phyloP scores from a whole-genome alignment of 2,888 invertebrate species.

The Melanchra persicariae region DNA sequence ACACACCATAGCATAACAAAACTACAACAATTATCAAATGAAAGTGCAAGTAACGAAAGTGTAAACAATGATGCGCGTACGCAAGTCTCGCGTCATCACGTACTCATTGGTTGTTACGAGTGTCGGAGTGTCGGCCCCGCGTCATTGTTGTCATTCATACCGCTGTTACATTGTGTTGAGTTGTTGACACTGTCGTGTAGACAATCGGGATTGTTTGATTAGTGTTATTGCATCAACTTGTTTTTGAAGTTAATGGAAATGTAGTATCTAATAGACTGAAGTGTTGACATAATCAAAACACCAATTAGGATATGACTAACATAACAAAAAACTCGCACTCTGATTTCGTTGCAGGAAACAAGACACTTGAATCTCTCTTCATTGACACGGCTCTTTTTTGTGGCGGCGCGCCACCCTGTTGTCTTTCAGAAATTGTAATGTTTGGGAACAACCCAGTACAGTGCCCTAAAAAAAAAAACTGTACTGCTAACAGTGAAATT shows the following conservation, averaged over 20 bases:
- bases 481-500: no score
- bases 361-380: no score
- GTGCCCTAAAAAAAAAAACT: no score
- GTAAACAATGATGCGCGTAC: slow-evolving; percentile 49
- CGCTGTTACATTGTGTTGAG: slow-evolving; percentile 32
- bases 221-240: neutral
- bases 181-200: slow-evolving; percentile 10
- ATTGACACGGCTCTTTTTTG: no score
- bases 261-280: neutral
- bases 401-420: no score
- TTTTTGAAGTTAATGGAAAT: neutral
- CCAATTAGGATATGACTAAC: neutral
- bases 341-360: no score
- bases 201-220: slow-evolving; percentile 8
- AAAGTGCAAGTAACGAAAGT: slow-evolving; percentile 54
- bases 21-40: slow-evolving; percentile 15
- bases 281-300: neutral
- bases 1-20: slow-evolving; percentile 1
- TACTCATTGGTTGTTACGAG: slow-evolving; percentile 7
- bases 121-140: slow-evolving; percentile 17
- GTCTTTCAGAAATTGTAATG: no score
- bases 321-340: no score
- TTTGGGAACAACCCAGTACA: no score
- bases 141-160: slow-evolving; percentile 46
- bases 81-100: slow-evolving; percentile 46